Base-by-base conservation (phyloP, 2,888 invertebrate species). In the Xanthostigma xanthostigma region DNA sequence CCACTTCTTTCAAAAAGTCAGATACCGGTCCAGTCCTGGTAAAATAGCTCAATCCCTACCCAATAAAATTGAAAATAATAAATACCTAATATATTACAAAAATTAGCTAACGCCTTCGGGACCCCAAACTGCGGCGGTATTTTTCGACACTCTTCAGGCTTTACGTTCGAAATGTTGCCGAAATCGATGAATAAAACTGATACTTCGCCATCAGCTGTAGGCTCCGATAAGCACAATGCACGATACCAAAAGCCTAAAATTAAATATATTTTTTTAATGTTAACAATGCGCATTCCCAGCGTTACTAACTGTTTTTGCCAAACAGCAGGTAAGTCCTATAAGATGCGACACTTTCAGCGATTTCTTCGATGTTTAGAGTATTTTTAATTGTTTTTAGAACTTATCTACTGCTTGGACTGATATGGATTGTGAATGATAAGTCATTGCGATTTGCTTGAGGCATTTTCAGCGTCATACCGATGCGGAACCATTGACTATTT, bases 171-270 rank as follows among this genome's bases (percentile, higher is more conserved):
- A 11, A 51, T 38, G 46, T 59, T 62, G 5, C 64, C 64, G 53
- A 57, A 64, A 56, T 64, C 64, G 5, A 64, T 54, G 45, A 56
- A 61, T 37, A 53, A 53, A 8, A 62, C 53, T 10, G 50, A 41
- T 36, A 49, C 54, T 8, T 12, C 45, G 12, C 57, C 52, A 8
- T 52, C 49, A 33, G 49, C 51, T 3, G 41, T 41, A 36, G 52
- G 49, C n/a, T 43, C 42, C 9, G 52, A 52, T 6, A 59, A 17
- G 14, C 58, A 55, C 6, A 51, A 44, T 3, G 57, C 62, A 50
- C 62, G 52, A 48, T 54, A 61, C 62, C 61, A 63, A 1, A 50
- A 52, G 36, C 53, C 63, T 63, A 44, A 38, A 60, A 60, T 50
- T 37, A 27, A 43, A 39, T 2, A 39, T 2, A 39, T 5, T 10